Evolutionary conservation across 2,797 vertebrate species (phyloP), one percentile per base, ranked within the genome.

Genomic region (Orientallactaga sibirica): DNA sequence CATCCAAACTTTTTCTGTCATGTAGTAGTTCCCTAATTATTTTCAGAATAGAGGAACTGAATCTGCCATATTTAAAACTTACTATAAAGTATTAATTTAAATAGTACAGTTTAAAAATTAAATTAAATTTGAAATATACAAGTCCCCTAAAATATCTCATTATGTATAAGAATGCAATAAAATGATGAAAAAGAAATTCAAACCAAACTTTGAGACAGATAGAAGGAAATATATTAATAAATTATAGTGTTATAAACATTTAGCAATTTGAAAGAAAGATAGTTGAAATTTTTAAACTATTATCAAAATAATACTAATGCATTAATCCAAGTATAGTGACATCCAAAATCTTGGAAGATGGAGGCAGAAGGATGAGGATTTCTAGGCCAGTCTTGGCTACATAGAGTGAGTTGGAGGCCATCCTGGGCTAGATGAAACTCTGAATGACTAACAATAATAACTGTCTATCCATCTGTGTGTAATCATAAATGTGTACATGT

Each of bases 161-260:
- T 79, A 76, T 79, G 84, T 78, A 1, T 68, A 90, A 87, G 16
- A 89, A 94, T 20, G 4, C 52, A 92, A 94, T 48, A 81, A 88
- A 73, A 88, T 61, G 14, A 92, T 37, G 74, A 61, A 92, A 85
- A 58, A 22, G 16, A 86, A 95, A 76, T 88, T 75, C 9, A 93
- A 92, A 88, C 80, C 2, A 84, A 88, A 43, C 8, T 18, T 61
- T 10, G 11, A 9, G 7, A 91, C 24, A 81, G 48, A 6, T 4
- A 41, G 14, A 33, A 76, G 48, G 20, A 92, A 85, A 90, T 4
- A 52, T 52, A 83, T 70, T 71, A 93, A 74, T 87, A 94, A 94
- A 66, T 52, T 3, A 86, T 62, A 83, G 6, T 27, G 29, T 58
- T 22, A 88, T 71, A 83, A 91, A 9, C n/a, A 0, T 12, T 43